These are phyloP conservation scores for Pedicia rivosa DNA, from an alignment of 2,888 invertebrate genomes.

Conservation along the genomic window DNA sequence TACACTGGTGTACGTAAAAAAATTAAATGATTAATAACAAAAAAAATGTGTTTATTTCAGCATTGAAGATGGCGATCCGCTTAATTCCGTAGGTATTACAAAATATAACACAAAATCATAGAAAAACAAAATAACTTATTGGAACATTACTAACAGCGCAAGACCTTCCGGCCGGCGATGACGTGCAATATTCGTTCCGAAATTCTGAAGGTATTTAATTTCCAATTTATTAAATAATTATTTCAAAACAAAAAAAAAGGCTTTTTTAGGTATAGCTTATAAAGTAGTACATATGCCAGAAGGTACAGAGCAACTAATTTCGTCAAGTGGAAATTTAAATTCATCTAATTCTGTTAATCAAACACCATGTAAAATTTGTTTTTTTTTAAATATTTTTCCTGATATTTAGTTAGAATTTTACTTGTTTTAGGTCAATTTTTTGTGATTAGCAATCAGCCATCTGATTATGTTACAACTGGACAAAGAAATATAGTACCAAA, in stretches of 20 bases:
- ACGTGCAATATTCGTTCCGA: not conserved
- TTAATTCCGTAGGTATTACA: no score
- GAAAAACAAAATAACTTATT: no score
- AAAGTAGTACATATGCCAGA: not conserved
- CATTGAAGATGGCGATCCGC: not conserved
- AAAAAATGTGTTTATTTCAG: no score
- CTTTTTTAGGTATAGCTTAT: not conserved
- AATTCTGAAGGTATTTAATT: constrained; percentile 3
- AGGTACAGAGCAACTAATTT: not conserved
- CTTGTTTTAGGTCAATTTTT: constrained; percentile 2
- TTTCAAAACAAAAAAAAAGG: not conserved
- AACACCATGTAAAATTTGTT: not conserved
- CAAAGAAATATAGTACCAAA: constrained; percentile 4
- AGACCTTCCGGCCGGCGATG: not conserved
- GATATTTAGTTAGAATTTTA: not conserved
- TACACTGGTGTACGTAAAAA: not conserved
- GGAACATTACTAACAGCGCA: no score
- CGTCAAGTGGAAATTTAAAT: constrained; percentile 1
- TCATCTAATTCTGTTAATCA: constrained; percentile 3
- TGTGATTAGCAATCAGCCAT: constrained; percentile 4
- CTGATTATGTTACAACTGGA: not conserved
- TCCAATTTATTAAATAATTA: no score
- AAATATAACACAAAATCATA: no score
- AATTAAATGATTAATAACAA: no score
- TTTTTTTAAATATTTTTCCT: not conserved